Evolutionary conservation across 2,113 vertebrate species (phyloP), one percentile per base, ranked within the genome.

Genomic region (Leucopsar rothschildi): DNA sequence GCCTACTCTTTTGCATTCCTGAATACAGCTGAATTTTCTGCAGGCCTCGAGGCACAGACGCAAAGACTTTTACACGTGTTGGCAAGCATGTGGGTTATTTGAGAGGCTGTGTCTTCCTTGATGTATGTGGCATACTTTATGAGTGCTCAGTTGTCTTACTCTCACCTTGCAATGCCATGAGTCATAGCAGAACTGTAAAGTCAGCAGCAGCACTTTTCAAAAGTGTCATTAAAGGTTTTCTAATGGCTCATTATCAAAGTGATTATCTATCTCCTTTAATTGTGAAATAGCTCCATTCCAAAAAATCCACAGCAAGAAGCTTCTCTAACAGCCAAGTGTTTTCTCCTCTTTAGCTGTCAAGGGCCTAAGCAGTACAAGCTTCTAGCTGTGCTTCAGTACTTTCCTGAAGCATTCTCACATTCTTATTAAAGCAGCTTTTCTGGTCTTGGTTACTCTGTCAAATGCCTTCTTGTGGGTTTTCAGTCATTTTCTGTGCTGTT

Each of bases 301-400:
- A 90, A 92, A 86, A 86, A 42, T 25, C 20, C 53, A 40, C 78
- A 92, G 45, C 25, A 64, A 85, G 57, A 91, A 44, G n/a, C 87
- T 82, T 10, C 40, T 93, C n/a, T 56, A 76, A 65, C 22, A n/a
- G 52, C 40, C 69, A 60, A 92, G n/a, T 89, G 81, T 95, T 94
- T 94, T 90, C 87, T 82, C 72, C 45, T 78, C 60, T 95, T 91
- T 52, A 68, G 39, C 49, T 91, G 44, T 91, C 60, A 84, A 94
- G 81, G 27, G 47, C 76, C 69, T 87, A 42, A 84, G 72, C 39
- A 82, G 24, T 35, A 40, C 24, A 27, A 59, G 60, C 47, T 64
- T 91, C 95, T 75, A 78, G 72, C 89, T 94, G 90, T 0, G 35
- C 33, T 81, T 91, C 90, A 75, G 16, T 56, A 79, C 50, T 56